Evolutionary conservation across 2,113 vertebrate species (phyloP).

Genomic region (Zosterops hypoxanthus): DNA sequence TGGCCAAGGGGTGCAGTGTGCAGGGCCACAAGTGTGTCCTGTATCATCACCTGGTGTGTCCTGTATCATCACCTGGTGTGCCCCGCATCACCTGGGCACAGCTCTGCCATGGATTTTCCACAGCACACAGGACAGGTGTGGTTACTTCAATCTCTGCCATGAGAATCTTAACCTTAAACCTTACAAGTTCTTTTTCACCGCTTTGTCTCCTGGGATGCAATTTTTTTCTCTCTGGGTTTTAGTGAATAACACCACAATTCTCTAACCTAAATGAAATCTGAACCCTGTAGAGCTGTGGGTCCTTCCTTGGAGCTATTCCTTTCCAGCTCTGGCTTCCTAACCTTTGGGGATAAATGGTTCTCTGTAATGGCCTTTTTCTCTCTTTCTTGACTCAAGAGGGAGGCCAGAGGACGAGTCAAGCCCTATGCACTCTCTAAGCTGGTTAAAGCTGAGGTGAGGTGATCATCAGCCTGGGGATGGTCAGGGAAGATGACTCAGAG

Average conservation of each 20-base stretch:
- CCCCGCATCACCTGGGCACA: neutral
- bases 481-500: neutral
- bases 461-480: neutral
- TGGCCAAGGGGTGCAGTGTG: neutral
- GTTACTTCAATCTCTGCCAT: neutral
- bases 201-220: neutral
- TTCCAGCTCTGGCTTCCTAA: neutral
- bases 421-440: neutral
- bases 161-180: neutral
- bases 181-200: neutral
- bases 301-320: neutral
- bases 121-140: fast-evolving
- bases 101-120: neutral
- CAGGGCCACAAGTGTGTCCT: neutral
- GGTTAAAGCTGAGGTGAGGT: neutral
- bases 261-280: neutral
- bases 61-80: no score
- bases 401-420: neutral
- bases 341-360: neutral
- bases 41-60: neutral
- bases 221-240: neutral
- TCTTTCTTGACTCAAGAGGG: neutral
- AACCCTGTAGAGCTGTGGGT: neutral
- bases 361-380: neutral
- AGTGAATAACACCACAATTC: neutral